Percentiles rank a stretch among this genome's conserved stretches.
These are phyloP conservation scores for Microplitis demolitor DNA, from an alignment of 1,140 invertebrate species.

Conservation along the genomic window DNA sequence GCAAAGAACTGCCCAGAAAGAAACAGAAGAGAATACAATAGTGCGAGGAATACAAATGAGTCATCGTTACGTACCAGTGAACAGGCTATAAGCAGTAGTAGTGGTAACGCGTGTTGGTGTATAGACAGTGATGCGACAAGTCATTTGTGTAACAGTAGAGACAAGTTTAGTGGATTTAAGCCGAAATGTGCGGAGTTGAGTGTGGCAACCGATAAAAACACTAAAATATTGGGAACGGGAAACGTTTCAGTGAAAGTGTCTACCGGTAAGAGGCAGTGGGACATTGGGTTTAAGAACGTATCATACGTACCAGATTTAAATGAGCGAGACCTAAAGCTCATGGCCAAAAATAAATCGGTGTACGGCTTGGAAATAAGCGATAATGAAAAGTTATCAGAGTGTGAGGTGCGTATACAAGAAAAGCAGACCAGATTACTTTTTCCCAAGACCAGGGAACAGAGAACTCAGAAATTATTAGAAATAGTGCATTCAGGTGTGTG, in stretches of 20 bases:
- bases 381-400: constrained; percentile 11
- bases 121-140: constrained; percentile 12
- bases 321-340: too few species aligned
- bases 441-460: neutral
- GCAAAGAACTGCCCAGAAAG: too few species aligned
- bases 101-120: neutral
- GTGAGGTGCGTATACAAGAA: constrained; percentile 10
- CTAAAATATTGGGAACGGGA: constrained; percentile 4
- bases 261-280: neutral
- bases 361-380: too few species aligned
- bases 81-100: neutral
- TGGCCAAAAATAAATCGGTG: too few species aligned
- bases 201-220: neutral
- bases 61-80: neutral
- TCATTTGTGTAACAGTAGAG: constrained; percentile 6
- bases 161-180: neutral
- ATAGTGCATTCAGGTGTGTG: constrained; percentile 20
- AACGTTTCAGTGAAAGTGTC: neutral
- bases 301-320: constrained; percentile 15
- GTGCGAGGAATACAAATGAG: too few species aligned
- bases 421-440: constrained; percentile 19
- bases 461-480: constrained; percentile 14
- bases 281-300: neutral
- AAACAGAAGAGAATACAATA: too few species aligned
- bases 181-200: neutral